Conservation (phyloP, 2,888 invertebrate genomes). For the Buathra laborator region DNA sequence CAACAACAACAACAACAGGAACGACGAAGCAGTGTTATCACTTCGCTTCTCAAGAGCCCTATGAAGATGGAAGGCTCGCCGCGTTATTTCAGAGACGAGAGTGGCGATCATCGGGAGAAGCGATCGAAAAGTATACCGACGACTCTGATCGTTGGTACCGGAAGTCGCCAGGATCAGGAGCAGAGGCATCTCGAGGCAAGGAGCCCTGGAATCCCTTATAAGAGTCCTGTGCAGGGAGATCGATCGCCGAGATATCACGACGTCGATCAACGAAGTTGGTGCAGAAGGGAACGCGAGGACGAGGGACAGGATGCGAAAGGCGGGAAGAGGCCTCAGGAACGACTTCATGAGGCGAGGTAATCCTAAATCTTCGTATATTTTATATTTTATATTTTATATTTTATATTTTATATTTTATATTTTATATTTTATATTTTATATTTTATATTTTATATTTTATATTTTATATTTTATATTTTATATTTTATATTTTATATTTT, state of each 20-base stretch:
- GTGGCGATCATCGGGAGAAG: slow-evolving; percentile 14
- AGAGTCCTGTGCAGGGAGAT: slow-evolving; percentile 2
- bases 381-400: too few species aligned
- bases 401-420: too few species aligned
- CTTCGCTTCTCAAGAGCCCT: slow-evolving; percentile 51
- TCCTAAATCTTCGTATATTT: background rate
- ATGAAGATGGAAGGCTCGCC: slow-evolving; percentile 51
- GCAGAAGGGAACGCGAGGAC: slow-evolving; percentile 36
- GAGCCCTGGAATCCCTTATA: slow-evolving; percentile 25
- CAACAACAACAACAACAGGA: slow-evolving; percentile 35
- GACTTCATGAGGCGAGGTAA: slow-evolving; percentile 54
- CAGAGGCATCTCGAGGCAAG: slow-evolving; percentile 22
- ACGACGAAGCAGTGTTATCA: slow-evolving; percentile 38
- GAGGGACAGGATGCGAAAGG: slow-evolving; percentile 1
- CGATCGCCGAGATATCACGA: slow-evolving; percentile 46
- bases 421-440: too few species aligned
- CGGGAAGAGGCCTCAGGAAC: slow-evolving; percentile 43
- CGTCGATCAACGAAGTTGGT: slow-evolving; percentile 38
- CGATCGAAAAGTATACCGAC: slow-evolving; percentile 32
- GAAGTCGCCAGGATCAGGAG: slow-evolving; percentile 17
- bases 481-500: too few species aligned
- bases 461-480: too few species aligned
- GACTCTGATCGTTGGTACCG: background rate
- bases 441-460: too few species aligned
- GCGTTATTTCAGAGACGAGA: slow-evolving; percentile 21